Evolutionary conservation across 1,140 invertebrate species (phyloP).

Genomic region (Micrasema longulum): DNA sequence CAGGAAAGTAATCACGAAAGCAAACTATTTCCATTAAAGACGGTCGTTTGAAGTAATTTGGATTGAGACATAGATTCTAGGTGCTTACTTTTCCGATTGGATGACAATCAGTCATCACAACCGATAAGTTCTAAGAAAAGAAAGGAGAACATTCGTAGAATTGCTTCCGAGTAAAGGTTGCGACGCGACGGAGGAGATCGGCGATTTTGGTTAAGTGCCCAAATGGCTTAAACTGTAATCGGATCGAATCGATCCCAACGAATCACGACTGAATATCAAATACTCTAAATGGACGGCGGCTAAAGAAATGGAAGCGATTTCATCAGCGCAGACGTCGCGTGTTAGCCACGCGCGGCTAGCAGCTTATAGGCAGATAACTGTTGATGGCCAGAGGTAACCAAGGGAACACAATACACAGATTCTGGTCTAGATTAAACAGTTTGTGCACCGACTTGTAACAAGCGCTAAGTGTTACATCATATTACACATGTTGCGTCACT

Average conservation of each 20-base stretch:
- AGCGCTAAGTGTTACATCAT: slow-evolving; percentile 1
- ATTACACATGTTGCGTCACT: neutral
- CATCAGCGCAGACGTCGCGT: slow-evolving; percentile 30
- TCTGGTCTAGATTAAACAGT: neutral
- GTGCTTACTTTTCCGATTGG: neutral
- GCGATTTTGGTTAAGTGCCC: slow-evolving; percentile 1
- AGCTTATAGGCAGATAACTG: neutral
- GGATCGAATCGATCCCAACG: neutral
- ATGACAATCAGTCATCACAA: neutral
- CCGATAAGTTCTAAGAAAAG: neutral
- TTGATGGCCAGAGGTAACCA: slow-evolving; percentile 17
- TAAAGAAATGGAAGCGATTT: slow-evolving; percentile 36
- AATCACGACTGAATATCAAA: slow-evolving; percentile 6
- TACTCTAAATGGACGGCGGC: slow-evolving; percentile 10
- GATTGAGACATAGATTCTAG: neutral
- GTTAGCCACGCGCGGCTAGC: slow-evolving; percentile 26
- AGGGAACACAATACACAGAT: slow-evolving; percentile 19
- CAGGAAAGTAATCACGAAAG: neutral
- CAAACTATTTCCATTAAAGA: neutral
- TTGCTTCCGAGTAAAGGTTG: too few relatives aligned
- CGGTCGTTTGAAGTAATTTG: neutral
- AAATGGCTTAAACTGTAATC: neutral
- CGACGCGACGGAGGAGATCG: too few relatives aligned
- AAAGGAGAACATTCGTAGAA: too few relatives aligned
- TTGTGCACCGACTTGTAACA: slow-evolving; percentile 2